phyloP scores from a whole-genome alignment of 2,888 invertebrate species.

The Sphaerophoria taeniata region DNA sequence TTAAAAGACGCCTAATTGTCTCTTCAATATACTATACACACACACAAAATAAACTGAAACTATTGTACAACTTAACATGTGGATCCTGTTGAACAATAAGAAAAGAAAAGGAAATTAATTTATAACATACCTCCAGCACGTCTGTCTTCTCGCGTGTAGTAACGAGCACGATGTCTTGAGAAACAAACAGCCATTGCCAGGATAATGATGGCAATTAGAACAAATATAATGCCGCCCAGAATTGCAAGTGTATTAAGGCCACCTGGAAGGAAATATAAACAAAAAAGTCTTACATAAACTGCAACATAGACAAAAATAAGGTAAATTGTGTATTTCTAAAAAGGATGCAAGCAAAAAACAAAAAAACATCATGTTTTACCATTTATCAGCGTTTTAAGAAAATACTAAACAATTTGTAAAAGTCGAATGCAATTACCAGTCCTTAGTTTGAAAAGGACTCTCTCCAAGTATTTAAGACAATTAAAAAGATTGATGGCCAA shows the following conservation, averaged over 20 bases:
- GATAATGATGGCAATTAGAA: slow-evolving; percentile 81
- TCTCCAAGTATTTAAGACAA: slow-evolving; percentile 57
- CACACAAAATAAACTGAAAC: neutral
- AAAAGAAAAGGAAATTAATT: slow-evolving; percentile 49
- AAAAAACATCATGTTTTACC: slow-evolving; percentile 34
- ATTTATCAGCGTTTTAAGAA: slow-evolving; percentile 66
- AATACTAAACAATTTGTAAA: slow-evolving; percentile 71
- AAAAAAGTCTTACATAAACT: slow-evolving; percentile 15
- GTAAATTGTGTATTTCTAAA: slow-evolving; percentile 31
- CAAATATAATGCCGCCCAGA: slow-evolving; percentile 82
- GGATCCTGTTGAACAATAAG: slow-evolving; percentile 7
- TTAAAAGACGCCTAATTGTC: slow-evolving; percentile 20
- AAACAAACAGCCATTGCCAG: slow-evolving; percentile 84
- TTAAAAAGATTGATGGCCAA: slow-evolving; percentile 69
- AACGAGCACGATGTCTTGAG: slow-evolving; percentile 88
- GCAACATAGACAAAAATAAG: slow-evolving; percentile 25
- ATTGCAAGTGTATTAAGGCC: slow-evolving; percentile 83
- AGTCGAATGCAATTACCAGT: slow-evolving; percentile 70
- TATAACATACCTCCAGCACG: slow-evolving; percentile 76
- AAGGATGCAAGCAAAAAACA: neutral
- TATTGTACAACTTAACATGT: neutral
- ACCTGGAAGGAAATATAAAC: slow-evolving; percentile 78
- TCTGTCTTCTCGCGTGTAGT: slow-evolving; percentile 91
- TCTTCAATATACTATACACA: neutral
- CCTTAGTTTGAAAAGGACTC: slow-evolving; percentile 38